Base-by-base conservation (phyloP, 2,797 vertebrate genomes). In the Urocyon cinereoargenteus region DNA sequence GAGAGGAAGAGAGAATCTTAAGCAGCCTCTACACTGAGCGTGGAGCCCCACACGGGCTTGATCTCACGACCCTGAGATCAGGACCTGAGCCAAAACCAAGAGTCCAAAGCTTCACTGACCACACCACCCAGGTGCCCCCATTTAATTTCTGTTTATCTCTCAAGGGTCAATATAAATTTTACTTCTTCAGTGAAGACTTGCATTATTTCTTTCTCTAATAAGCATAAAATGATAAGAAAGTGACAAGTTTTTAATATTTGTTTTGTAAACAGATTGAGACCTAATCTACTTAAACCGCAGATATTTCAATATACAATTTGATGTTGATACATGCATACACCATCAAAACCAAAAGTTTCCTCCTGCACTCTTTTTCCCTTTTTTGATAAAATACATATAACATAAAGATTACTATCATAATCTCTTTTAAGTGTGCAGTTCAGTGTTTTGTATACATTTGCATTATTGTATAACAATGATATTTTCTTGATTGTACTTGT, bases 131-230 rank as follows among this genome's bases (percentile, higher is more conserved):
- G 18, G 55, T 7, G 18, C 5, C 55, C 19, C 55, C 34, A 84
- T 72, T 89, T 95, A 86, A 61, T 92, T 92, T 49, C 57, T 19
- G 66, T 45, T 28, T 28, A 86, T 40, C 8, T 86, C 34, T 95
- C 53, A 92, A 92, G 34, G 45, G 34, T 75, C 28, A 87, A 75
- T 8, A 68, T n/a, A 82, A 93, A 85, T 70, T 70, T 75, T 21
- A 72, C 18, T 90, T 55, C 53, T 68, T 86, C 21, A 68, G 0
- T 26, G 62, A 55, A 78, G 34, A 51, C 34, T 13, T 87, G 87
- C 24, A 31, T 77, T 49, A 18, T 79, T 16, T 64, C 57, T 21
- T 68, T 92, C 57, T 24, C 16, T 88, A 51, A 36, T 64, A 66
- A 49, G 53, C 16, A 79, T 59, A 49, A 79, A 86, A 93, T 86